A percentile compares a stretch with the other conserved stretches of the same genome.
phyloP scores from a whole-genome alignment of 2,888 invertebrate species.

The Seira ritae region DNA sequence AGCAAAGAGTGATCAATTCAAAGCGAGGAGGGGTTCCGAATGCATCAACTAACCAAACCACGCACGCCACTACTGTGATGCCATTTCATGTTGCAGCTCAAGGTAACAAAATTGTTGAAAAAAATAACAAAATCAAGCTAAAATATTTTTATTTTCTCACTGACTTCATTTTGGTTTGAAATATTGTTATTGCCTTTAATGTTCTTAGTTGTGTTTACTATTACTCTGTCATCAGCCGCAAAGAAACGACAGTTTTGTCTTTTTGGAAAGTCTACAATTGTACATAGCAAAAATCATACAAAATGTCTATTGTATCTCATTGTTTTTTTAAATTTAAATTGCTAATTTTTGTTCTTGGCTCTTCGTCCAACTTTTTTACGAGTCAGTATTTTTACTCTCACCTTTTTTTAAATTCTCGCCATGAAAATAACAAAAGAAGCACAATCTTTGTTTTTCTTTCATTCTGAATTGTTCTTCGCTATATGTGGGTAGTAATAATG shows the following conservation, averaged over 20 bases:
- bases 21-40: neutral
- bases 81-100: slow-evolving; percentile 17
- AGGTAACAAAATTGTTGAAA: slow-evolving; percentile 18
- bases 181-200: neutral
- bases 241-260: neutral
- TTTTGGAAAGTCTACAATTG: neutral
- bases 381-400: too few relatives aligned
- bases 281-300: neutral
- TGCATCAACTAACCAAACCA: slow-evolving; percentile 4
- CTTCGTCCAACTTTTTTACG: too few relatives aligned
- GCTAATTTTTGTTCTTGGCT: neutral
- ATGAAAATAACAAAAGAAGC: too few relatives aligned
- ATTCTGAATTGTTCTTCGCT: too few relatives aligned
- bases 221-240: neutral
- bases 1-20: neutral
- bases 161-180: neutral
- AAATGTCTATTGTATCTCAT: neutral
- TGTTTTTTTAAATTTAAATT: neutral
- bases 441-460: too few relatives aligned
- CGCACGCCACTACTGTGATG: neutral
- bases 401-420: too few relatives aligned
- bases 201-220: slow-evolving; percentile 1
- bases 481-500: too few relatives aligned
- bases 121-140: slow-evolving; percentile 8
- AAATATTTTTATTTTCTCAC: neutral